Conservation (phyloP, 2,113 vertebrate species). For the Xyliphius kryptos region DNA sequence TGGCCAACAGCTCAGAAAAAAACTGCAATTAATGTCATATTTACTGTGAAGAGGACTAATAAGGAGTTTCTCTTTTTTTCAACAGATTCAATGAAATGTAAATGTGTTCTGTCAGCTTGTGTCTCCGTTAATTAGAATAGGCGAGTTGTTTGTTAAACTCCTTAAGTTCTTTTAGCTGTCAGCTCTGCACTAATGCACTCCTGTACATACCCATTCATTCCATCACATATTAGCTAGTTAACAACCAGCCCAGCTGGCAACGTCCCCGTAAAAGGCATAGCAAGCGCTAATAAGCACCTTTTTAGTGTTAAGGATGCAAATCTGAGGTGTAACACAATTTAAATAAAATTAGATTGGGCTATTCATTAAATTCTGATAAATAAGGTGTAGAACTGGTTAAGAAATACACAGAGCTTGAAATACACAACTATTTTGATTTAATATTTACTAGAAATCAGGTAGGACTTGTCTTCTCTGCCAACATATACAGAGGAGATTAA, state of each 20-base stretch:
- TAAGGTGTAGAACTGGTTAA: no score
- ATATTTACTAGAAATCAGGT: no score
- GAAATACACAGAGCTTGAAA: no score
- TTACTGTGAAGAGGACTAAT: slow-evolving; percentile 60
- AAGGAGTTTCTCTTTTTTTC: slow-evolving; percentile 57
- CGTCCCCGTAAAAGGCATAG: slow-evolving; percentile 26
- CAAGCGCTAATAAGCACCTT: slow-evolving; percentile 25
- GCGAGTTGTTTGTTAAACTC: slow-evolving; percentile 68
- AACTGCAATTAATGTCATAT: slow-evolving; percentile 71
- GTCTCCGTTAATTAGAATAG: slow-evolving; percentile 64
- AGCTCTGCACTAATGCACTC: slow-evolving; percentile 24
- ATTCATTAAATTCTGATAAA: slow-evolving; percentile 34
- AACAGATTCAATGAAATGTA: slow-evolving; percentile 65
- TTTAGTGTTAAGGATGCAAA: no score
- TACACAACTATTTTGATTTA: no score
- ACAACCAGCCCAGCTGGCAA: slow-evolving; percentile 30
- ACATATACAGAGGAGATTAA: no score
- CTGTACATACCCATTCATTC: slow-evolving; percentile 17
- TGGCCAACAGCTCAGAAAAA: no score
- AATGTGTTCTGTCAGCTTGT: slow-evolving; percentile 64
- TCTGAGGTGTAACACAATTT: no score
- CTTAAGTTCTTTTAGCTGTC: slow-evolving; percentile 44
- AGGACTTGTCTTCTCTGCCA: no score
- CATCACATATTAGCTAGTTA: slow-evolving; percentile 31
- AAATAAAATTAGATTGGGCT: no score